Conservation (phyloP, 2,888 invertebrate genomes). For the Amphipyra tragopoginis region DNA sequence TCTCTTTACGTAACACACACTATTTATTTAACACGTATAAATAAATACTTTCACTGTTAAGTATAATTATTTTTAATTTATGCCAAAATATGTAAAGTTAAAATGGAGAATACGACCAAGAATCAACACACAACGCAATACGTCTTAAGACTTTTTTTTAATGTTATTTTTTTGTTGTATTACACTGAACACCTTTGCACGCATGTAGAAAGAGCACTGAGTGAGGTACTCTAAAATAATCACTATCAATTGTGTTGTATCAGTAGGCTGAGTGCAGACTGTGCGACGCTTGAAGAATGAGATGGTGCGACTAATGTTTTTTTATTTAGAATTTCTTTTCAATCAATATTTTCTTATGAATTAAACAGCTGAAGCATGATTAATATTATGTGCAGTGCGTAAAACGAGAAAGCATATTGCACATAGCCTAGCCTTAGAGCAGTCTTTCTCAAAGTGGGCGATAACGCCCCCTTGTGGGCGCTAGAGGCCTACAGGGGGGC, state of each 20-base stretch:
- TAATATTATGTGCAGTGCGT: too few species aligned
- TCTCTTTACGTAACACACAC: constrained; percentile 52
- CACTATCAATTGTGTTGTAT: constrained; percentile 63
- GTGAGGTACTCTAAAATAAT: constrained; percentile 50
- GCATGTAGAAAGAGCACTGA: constrained; percentile 54
- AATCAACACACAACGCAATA: constrained; percentile 41
- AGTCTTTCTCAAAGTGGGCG: too few species aligned
- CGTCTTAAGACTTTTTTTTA: constrained; percentile 9
- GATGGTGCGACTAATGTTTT: constrained; percentile 17
- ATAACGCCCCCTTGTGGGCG: too few species aligned
- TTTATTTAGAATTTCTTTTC: not conserved
- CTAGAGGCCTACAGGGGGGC: too few species aligned
- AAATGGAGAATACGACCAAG: constrained; percentile 36
- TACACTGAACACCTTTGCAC: constrained; percentile 49
- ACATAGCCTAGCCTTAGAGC: too few species aligned
- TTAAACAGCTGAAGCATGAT: too few species aligned
- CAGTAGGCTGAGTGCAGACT: constrained; percentile 47
- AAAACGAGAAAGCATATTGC: too few species aligned
- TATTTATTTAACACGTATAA: constrained; percentile 35
- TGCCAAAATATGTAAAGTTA: not conserved
- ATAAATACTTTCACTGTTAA: constrained; percentile 54
- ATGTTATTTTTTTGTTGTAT: constrained; percentile 6
- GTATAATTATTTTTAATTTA: not conserved
- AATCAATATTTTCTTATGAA: too few species aligned
- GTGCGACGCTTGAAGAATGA: constrained; percentile 31